Percentiles rank a stretch among this genome's conserved stretches.
phyloP scores from a whole-genome alignment of 2,113 vertebrate genomes.

The Notechis scutatus region DNA sequence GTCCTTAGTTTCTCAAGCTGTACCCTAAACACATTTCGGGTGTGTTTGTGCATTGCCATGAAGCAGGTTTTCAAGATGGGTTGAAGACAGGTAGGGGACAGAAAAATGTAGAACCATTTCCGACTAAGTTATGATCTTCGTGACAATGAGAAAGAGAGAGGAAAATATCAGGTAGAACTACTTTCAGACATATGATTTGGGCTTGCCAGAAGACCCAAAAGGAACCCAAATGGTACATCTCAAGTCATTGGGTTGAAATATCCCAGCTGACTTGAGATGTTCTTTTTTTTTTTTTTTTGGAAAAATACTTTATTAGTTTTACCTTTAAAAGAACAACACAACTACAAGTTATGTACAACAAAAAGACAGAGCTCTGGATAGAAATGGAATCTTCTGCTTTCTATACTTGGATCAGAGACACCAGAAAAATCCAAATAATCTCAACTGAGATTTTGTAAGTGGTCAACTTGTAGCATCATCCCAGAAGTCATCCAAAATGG shows the following conservation, averaged over 20 bases:
- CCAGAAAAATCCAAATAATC: background rate
- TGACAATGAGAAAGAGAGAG: background rate
- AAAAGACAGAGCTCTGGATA: background rate
- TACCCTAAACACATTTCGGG: slow-evolving; percentile 29
- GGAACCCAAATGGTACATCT: background rate
- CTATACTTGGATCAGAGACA: background rate
- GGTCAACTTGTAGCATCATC: background rate
- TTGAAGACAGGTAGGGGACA: background rate
- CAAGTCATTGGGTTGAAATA: background rate
- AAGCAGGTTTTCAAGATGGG: fast-evolving
- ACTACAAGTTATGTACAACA: no score
- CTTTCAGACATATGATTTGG: background rate
- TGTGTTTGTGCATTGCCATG: background rate
- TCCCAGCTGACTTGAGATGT: background rate
- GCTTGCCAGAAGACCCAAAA: background rate
- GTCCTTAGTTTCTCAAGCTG: background rate
- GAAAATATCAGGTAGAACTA: background rate
- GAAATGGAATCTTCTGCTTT: background rate
- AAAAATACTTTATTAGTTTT: no score
- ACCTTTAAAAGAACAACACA: no score
- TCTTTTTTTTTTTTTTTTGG: no score
- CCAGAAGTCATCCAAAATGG: background rate
- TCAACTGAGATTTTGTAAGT: background rate
- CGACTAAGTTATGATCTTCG: background rate
- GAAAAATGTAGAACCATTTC: background rate